Conservation (phyloP, 2,113 vertebrate genomes). For the Eira barbara region DNA sequence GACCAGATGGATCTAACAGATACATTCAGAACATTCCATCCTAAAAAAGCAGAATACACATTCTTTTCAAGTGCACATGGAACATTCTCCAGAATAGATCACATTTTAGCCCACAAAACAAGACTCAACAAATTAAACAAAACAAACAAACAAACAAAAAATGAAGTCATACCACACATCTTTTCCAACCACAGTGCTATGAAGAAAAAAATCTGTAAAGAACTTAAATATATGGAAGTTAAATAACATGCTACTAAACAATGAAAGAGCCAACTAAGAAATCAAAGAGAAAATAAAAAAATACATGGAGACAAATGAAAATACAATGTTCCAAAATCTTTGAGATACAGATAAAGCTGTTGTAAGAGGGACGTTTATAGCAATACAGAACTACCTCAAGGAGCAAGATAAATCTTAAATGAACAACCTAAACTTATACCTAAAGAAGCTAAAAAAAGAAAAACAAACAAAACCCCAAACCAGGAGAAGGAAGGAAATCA, state of each 20-base stretch:
- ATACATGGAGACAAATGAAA: background rate
- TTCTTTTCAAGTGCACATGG: background rate
- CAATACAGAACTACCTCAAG: background rate
- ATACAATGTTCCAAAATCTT: background rate
- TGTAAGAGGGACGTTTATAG: background rate
- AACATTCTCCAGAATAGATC: background rate
- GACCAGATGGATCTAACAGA: background rate
- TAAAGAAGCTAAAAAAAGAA: background rate
- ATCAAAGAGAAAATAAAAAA: background rate
- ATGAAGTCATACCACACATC: background rate
- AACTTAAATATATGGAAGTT: background rate
- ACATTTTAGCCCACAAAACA: background rate
- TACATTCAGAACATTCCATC: background rate
- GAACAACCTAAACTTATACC: background rate
- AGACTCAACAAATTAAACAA: background rate
- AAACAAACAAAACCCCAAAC: background rate
- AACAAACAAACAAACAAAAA: background rate
- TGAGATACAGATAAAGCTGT: background rate
- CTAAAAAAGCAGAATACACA: background rate
- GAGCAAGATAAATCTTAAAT: background rate
- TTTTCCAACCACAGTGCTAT: background rate
- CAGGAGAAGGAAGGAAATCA: background rate
- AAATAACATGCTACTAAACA: background rate
- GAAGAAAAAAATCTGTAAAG: background rate
- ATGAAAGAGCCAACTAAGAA: background rate